Conservation (phyloP, 1,140 invertebrate species). For the Procambarus virginalis region DNA sequence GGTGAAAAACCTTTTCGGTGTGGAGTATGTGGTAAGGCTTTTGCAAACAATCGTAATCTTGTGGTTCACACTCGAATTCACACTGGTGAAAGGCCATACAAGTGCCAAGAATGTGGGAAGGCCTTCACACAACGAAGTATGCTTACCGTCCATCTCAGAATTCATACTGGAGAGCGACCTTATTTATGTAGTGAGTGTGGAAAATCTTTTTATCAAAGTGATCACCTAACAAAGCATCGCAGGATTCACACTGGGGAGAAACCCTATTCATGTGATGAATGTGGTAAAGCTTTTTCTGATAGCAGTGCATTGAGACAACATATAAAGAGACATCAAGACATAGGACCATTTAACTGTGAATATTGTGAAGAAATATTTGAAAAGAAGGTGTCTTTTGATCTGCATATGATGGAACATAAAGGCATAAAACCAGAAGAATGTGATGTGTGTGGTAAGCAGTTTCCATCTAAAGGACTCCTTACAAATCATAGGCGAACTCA, state of each 20-base stretch:
- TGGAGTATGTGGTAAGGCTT: conserved; percentile 74
- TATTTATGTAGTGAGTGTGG: conserved; percentile 79
- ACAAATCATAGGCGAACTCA: conserved; percentile 56
- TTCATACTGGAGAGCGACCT: conserved; percentile 90
- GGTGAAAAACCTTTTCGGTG: conserved; percentile 73
- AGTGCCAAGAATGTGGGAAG: conserved; percentile 74
- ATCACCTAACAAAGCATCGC: conserved; percentile 72
- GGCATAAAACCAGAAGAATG: conserved; percentile 76
- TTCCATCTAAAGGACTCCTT: conserved; percentile 65
- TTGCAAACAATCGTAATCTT: conserved; percentile 72
- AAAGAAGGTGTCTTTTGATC: conserved; percentile 72
- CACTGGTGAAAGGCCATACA: conserved; percentile 74
- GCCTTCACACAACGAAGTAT: conserved; percentile 80
- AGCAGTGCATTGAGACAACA: conserved; percentile 77
- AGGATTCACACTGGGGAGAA: conserved; percentile 61
- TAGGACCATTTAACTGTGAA: conserved; percentile 55
- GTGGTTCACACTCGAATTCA: conserved; percentile 81
- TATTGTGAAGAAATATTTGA: conserved; percentile 64
- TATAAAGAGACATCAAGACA: conserved; percentile 57
- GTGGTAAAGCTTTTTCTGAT: conserved; percentile 81
- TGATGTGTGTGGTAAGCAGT: conserved; percentile 68
- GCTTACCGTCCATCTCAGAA: conserved; percentile 85
- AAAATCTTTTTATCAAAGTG: conserved; percentile 60
- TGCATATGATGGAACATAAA: conserved; percentile 76
- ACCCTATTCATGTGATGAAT: conserved; percentile 74